phyloP scores from a whole-genome alignment of 2,797 vertebrate genomes.

The Syncerus caffer region DNA sequence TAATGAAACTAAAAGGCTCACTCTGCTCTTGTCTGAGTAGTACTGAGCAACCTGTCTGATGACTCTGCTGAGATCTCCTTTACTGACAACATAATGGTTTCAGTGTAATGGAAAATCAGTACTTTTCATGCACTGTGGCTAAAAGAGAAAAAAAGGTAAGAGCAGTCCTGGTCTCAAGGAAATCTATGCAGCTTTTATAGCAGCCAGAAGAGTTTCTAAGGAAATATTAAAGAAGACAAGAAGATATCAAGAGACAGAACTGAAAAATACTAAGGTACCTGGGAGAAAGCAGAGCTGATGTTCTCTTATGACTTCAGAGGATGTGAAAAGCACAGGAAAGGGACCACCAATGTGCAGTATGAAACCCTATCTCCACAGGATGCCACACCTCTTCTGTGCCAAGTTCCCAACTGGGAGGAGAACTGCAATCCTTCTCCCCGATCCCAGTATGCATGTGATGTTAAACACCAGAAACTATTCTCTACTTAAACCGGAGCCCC shows the following conservation, averaged over 20 bases:
- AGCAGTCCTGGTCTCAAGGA: not conserved
- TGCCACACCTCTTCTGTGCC: not conserved
- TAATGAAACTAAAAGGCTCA: not conserved
- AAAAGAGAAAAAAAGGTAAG: not conserved
- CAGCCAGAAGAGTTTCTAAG: not conserved
- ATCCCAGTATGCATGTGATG: not conserved
- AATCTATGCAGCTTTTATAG: not conserved
- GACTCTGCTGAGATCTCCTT: not conserved
- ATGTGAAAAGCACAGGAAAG: not conserved
- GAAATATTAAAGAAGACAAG: constrained; percentile 9
- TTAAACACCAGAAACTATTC: not conserved
- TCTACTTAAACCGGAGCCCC: not conserved
- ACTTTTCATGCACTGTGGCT: not conserved
- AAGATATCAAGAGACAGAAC: not conserved
- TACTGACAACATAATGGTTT: not conserved
- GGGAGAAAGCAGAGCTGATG: not conserved
- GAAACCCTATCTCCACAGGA: not conserved
- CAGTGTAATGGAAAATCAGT: not conserved
- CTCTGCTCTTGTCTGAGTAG: not conserved
- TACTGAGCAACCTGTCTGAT: not conserved
- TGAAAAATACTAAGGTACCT: not conserved
- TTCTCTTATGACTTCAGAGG: not conserved
- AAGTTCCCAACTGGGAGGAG: not conserved
- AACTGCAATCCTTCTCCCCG: not conserved
- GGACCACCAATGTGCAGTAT: not conserved